A percentile compares a stretch with the other conserved stretches of the same genome.
Evolutionary conservation across 2,113 vertebrate species (phyloP).

Genomic region (Scopus umbretta): DNA sequence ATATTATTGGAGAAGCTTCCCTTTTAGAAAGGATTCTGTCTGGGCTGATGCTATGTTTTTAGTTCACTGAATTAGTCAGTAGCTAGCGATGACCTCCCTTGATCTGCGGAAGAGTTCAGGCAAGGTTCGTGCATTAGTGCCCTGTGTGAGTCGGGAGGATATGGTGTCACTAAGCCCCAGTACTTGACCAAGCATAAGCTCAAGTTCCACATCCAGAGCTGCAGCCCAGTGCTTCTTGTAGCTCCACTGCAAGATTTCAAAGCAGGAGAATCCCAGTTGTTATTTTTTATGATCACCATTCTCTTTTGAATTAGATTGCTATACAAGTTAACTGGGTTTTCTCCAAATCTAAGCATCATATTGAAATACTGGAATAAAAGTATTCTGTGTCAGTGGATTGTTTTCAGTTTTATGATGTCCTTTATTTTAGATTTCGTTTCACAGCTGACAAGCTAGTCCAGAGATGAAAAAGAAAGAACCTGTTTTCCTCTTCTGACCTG

Average conservation of each 20-base stretch:
- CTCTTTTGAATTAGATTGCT: background rate
- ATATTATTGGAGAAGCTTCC: background rate
- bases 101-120: background rate
- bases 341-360: background rate
- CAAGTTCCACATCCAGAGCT: background rate
- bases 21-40: background rate
- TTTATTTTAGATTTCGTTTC: background rate
- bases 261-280: background rate
- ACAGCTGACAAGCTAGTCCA: background rate
- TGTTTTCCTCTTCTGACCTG: background rate
- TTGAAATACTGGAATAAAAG: background rate
- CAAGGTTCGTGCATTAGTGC: background rate
- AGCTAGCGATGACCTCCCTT: background rate
- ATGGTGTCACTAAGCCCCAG: background rate
- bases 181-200: background rate
- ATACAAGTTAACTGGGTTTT: background rate
- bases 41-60: background rate
- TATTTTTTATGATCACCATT: background rate
- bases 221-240: background rate
- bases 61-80: constrained; percentile 40
- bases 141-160: background rate
- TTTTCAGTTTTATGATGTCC: background rate
- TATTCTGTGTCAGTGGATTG: background rate
- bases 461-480: background rate
- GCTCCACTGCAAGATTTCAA: background rate